These are phyloP conservation scores for Electrona antarctica DNA, from an alignment of 2,113 vertebrate genomes.

Conservation along the genomic window DNA sequence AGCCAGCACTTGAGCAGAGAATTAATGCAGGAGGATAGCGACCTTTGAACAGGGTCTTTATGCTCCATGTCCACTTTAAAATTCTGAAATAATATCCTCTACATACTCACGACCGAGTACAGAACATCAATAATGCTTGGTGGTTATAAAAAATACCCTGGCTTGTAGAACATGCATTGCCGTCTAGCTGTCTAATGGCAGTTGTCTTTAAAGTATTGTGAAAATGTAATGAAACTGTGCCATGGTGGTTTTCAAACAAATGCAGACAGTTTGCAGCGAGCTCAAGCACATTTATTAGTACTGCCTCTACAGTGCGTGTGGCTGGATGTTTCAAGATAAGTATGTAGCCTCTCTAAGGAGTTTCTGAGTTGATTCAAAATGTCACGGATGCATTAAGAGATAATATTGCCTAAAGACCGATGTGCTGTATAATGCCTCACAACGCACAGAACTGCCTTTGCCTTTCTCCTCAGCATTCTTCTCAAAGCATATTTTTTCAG, in stretches of 20 bases:
- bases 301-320: conserved; percentile 4
- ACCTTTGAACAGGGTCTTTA: conserved; percentile 38
- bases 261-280: background rate
- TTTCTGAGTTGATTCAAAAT: conserved; percentile 8
- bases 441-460: background rate
- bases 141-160: conserved; percentile 11
- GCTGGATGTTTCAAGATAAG: conserved; percentile 2
- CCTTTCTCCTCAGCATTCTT: too few species aligned
- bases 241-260: background rate
- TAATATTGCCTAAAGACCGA: background rate
- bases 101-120: background rate
- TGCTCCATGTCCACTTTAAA: conserved; percentile 47
- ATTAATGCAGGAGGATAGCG: conserved; percentile 41
- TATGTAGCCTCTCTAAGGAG: background rate
- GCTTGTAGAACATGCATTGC: conserved; percentile 10
- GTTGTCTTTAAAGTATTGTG: background rate
- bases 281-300: background rate
- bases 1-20: conserved; percentile 9
- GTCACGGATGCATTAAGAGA: background rate
- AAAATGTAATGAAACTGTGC: conserved; percentile 9
- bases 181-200: conserved; percentile 3
- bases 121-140: background rate
- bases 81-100: conserved; percentile 27
- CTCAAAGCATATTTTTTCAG: background rate
- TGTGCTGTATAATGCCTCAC: background rate